Conservation (phyloP, 2,113 vertebrate species). For the Gorsachius goisagi region DNA sequence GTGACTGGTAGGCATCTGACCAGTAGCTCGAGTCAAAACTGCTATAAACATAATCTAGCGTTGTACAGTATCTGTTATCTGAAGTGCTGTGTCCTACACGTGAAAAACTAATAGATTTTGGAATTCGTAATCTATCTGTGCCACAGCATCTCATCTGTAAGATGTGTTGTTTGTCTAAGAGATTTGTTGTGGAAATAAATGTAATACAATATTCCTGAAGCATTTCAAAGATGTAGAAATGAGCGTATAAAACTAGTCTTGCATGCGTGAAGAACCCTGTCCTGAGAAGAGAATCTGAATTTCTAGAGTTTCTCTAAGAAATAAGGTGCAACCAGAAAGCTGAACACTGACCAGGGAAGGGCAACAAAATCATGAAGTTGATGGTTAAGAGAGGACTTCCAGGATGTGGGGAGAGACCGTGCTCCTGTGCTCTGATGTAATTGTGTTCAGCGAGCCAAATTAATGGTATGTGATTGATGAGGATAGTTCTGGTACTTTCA, state of each 20-base stretch:
- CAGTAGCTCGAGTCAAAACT: neutral
- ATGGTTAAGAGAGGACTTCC: neutral
- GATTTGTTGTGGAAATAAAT: neutral
- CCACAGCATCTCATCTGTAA: neutral
- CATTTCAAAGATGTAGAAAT: neutral
- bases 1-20: neutral
- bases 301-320: neutral
- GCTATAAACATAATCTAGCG: rapidly evolving
- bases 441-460: neutral
- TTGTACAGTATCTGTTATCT: neutral
- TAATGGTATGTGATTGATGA: neutral
- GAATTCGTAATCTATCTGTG: neutral
- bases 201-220: neutral
- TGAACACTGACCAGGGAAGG: neutral
- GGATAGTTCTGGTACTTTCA: neutral
- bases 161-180: neutral
- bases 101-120: neutral
- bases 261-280: neutral
- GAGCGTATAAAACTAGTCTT: neutral
- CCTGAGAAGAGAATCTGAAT: neutral
- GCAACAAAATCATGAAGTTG: neutral
- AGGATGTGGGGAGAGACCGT: neutral
- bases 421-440: neutral
- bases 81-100: rapidly evolving
- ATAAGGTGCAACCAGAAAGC: neutral